phyloP scores from a whole-genome alignment of 2,113 vertebrate species.

The Cyphomyrus discorhynchus region DNA sequence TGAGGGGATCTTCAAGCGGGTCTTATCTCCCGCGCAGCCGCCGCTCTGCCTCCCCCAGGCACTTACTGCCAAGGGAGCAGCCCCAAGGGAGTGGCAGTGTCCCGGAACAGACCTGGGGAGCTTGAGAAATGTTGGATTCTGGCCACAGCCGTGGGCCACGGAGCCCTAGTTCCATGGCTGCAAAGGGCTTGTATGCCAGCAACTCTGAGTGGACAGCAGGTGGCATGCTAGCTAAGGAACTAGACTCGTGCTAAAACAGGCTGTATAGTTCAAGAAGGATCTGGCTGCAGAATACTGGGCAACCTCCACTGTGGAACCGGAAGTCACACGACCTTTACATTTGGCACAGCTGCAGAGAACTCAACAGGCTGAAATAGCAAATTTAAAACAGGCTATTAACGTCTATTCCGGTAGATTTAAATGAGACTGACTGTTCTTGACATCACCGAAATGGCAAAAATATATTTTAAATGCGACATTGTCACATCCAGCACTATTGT shows the following conservation, averaged over 20 bases:
- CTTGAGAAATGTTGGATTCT: slow-evolving; percentile 48
- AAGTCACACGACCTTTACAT: not conserved
- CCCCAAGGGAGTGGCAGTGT: slow-evolving; percentile 47
- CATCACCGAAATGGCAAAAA: not conserved
- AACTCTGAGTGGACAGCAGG: not conserved
- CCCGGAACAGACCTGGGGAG: slow-evolving; percentile 39
- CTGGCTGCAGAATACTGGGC: not conserved
- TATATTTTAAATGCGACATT: not conserved
- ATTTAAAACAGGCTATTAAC: not conserved
- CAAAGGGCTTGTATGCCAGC: not conserved
- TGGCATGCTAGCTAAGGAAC: not conserved
- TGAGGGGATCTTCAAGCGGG: slow-evolving; percentile 57
- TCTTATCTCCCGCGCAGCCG: slow-evolving; percentile 55
- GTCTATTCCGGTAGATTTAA: not conserved
- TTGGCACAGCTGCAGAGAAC: not conserved
- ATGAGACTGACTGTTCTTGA: not conserved
- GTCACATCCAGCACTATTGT: not conserved
- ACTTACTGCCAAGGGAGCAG: slow-evolving; percentile 52
- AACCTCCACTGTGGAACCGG: not conserved
- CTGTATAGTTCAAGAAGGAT: not conserved
- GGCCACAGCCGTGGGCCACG: slow-evolving; percentile 30
- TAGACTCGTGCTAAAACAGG: not conserved
- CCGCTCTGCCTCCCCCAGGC: slow-evolving; percentile 47
- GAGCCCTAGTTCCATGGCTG: not conserved
- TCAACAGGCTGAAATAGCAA: not conserved